Percentiles rank a stretch among this genome's conserved stretches.
Evolutionary conservation across 2,888 invertebrate species (phyloP).

Genomic region (Artemia sinica): DNA sequence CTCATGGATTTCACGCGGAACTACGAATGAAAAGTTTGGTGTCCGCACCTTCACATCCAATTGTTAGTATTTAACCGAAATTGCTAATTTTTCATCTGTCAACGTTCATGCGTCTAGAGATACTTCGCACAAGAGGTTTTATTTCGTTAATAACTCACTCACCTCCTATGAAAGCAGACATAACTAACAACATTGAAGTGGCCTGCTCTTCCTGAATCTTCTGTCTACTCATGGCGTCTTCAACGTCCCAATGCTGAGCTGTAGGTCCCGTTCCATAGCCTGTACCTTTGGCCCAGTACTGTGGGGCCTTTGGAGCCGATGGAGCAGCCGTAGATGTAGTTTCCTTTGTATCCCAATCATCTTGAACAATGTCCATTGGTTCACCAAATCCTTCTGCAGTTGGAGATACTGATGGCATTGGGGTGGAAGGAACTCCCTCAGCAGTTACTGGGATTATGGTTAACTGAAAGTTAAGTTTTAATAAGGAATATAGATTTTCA

Average conservation of each 20-base stretch:
- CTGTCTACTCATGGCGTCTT: slow-evolving; percentile 74
- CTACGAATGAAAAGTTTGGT: too few species aligned
- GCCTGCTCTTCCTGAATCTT: slow-evolving; percentile 61
- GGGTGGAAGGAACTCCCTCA: not conserved
- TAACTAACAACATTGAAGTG: slow-evolving; percentile 16
- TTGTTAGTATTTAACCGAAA: too few species aligned
- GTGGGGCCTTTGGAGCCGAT: slow-evolving; percentile 33
- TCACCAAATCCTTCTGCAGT: not conserved
- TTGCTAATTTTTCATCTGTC: too few species aligned
- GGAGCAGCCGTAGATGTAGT: not conserved
- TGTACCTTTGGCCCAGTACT: slow-evolving; percentile 90
- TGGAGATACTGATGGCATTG: not conserved
- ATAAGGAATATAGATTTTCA: too few species aligned
- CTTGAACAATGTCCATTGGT: not conserved
- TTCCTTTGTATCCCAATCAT: slow-evolving; percentile 4
- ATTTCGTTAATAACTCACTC: slow-evolving; percentile 18
- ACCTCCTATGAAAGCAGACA: slow-evolving; percentile 37
- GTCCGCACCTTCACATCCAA: too few species aligned
- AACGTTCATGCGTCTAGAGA: too few species aligned
- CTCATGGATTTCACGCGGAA: too few species aligned
- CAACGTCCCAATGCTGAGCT: slow-evolving; percentile 89
- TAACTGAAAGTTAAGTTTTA: not conserved
- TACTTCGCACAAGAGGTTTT: too few species aligned
- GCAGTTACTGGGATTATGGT: slow-evolving; percentile 7
- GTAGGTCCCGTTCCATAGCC: slow-evolving; percentile 92